These are phyloP conservation scores for Pogonophryne albipinna DNA, from an alignment of 2,797 vertebrate species.

Conservation along the genomic window DNA sequence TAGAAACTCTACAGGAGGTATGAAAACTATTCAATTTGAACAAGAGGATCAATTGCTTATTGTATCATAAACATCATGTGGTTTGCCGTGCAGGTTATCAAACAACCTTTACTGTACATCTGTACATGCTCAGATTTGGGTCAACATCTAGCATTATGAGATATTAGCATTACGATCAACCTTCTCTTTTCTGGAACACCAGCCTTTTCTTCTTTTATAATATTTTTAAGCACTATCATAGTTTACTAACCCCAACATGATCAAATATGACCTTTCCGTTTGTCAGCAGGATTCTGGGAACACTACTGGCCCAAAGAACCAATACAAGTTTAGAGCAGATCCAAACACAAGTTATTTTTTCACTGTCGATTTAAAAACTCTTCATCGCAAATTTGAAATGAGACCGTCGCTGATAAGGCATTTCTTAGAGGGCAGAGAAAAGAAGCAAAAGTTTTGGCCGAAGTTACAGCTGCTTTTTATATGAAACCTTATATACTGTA, in stretches of 20 bases:
- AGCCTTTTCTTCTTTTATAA: too few relatives aligned
- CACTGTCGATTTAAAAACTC: too few relatives aligned
- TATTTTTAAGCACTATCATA: too few relatives aligned
- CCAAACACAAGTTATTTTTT: too few relatives aligned
- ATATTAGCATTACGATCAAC: neutral
- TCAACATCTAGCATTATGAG: neutral
- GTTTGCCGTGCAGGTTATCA: neutral
- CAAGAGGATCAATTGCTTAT: too few relatives aligned
- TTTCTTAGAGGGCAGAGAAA: neutral
- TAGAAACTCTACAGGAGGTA: neutral
- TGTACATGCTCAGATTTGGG: neutral
- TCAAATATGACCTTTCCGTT: too few relatives aligned
- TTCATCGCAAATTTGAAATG: neutral
- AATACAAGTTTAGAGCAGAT: too few relatives aligned
- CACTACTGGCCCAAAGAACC: too few relatives aligned
- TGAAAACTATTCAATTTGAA: too few relatives aligned
- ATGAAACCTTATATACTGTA: slow-evolving; percentile 18
- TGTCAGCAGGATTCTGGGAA: too few relatives aligned
- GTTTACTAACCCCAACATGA: too few relatives aligned
- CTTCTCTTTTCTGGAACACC: too few relatives aligned
- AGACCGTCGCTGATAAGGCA: neutral
- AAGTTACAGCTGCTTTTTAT: neutral
- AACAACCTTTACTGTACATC: neutral
- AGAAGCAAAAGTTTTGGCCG: neutral
- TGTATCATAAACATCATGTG: neutral